Evolutionary conservation across 2,888 invertebrate genomes (phyloP), one percentile per base, ranked within the genome.

Genomic region (Volucella bombylans): DNA sequence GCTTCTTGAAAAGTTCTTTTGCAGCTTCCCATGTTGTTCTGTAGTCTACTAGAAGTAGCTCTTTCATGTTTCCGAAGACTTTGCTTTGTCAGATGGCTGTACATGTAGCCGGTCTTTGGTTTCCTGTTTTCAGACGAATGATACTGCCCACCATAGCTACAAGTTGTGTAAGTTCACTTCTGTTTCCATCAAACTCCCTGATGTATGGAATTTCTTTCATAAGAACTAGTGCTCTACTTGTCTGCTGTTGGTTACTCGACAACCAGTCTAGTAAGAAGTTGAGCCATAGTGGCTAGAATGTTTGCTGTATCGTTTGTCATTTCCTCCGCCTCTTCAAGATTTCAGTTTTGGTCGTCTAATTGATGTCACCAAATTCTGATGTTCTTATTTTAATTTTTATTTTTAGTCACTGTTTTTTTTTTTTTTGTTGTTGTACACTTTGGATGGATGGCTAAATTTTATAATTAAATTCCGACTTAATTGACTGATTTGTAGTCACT

Each of bases 141-240:
- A 45, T 18, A n/a, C 45, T 61, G 3, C 12, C 45, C 3, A 61
- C 61, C 1, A 45, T 45, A 14, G 43, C 45, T 15, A 45, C 6
- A 18, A 61, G 45, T 45, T 61, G 61, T 18, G 61, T 61, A 23
- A 61, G 12, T 6, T 10, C 9, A 11, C 8, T 14, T 6, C 18
- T 18, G 4, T 61, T 9, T 15, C 61, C 61, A 4, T 15, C 18
- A n/a, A 61, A 61, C 23, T 61, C 61, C 9, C 12, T n/a, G 12
- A 61, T 61, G n/a, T 54, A 67, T 6, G 41, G 18, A 12, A 41
- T 67, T 67, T 67, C 18, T 67, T 55, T 54, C 43, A 18, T 47
- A 14, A 45, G 45, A 18, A 47, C 23, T 47, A 62, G 10, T 9
- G 54, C 23, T 23, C 47, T 6, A 41, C 43, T 59, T 10, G 18